Conservation (phyloP, 2,888 invertebrate genomes). For the Diarsia rubi region DNA sequence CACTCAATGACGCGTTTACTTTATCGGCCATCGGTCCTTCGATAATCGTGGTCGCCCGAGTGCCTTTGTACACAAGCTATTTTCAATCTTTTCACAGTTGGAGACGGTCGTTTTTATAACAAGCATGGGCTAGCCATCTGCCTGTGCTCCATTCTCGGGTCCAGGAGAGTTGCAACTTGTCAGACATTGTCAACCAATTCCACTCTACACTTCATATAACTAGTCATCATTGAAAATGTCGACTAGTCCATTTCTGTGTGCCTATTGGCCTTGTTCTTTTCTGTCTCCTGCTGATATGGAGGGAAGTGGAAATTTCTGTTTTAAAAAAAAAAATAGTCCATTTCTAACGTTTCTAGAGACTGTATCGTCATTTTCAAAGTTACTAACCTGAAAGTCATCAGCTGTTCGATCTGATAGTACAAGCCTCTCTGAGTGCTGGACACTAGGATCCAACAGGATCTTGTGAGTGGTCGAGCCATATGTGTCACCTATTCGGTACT, state of each 20-base stretch:
- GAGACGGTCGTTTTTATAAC: neutral
- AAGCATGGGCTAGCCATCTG: neutral
- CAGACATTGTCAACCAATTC: neutral
- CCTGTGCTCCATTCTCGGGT: neutral
- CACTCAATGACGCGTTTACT: neutral
- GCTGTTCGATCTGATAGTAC: slow-evolving; percentile 92
- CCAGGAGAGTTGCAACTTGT: neutral
- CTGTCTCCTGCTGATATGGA: too few species aligned
- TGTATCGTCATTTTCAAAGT: neutral
- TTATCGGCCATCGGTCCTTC: neutral
- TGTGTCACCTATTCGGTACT: slow-evolving; percentile 94
- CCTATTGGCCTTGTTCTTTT: too few species aligned
- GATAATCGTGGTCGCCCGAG: neutral
- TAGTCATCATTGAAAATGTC: neutral
- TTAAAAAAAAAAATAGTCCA: too few species aligned
- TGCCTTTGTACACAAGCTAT: neutral
- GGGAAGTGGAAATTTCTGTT: too few species aligned
- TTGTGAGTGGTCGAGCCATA: slow-evolving; percentile 94
- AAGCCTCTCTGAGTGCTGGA: slow-evolving; percentile 93
- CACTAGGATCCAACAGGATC: slow-evolving; percentile 93
- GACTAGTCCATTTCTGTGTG: neutral
- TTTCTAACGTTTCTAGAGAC: neutral
- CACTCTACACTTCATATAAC: neutral
- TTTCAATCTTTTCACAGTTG: neutral
- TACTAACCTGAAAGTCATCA: slow-evolving; percentile 92